Evolutionary conservation across 2,113 vertebrate species (phyloP), one percentile per base, ranked within the genome.

Genomic region (Poecile atricapillus): DNA sequence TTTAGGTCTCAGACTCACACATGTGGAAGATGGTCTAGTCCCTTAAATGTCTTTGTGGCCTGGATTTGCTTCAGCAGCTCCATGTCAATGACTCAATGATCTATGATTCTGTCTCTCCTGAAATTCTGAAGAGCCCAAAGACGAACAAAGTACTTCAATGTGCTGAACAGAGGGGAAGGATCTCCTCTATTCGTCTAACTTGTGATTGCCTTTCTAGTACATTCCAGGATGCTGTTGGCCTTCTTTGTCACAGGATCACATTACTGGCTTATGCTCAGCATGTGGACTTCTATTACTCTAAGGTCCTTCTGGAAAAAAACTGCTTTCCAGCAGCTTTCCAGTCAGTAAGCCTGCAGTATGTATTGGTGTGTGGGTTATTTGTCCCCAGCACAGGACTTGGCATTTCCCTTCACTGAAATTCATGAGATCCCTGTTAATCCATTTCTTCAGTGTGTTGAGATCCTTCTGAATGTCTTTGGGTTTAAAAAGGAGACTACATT

Each of bases 311-410:
- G 1, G 1, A 33, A 28, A 77, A 79, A 50, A 87, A 4, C 2
- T 37, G 3, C 22, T 73, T 73, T 53, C 10, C 31, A 71, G 49
- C 10, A 80, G 18, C 12, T 37, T 86, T 70, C 22, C 49, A 56
- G 13, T 24, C 31, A 44, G 27, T 19, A 23, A 50, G 6, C 7
- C 27, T 63, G 21, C 8, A 21, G 7, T 13, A 9, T 12, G 1
- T 46, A 28, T 20, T 56, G 30, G 6, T 77, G 15, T 70, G 23
- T 21, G 7, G 3, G 4, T 41, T 55, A 31, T 53, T 75, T 2
- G 0, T 75, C 9, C 21, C 17, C 31, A 39, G 10, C 0, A 2
- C 8, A 60, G 31, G 15, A 69, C 22, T 44, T 47, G 31, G 4
- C 5, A 53, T 78, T 90, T 69, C 7, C 7, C 23, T 68, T 79